Percentiles rank a stretch among this genome's conserved stretches.
phyloP scores from a whole-genome alignment of 2,888 invertebrate genomes.

The Piscicola geometra region DNA sequence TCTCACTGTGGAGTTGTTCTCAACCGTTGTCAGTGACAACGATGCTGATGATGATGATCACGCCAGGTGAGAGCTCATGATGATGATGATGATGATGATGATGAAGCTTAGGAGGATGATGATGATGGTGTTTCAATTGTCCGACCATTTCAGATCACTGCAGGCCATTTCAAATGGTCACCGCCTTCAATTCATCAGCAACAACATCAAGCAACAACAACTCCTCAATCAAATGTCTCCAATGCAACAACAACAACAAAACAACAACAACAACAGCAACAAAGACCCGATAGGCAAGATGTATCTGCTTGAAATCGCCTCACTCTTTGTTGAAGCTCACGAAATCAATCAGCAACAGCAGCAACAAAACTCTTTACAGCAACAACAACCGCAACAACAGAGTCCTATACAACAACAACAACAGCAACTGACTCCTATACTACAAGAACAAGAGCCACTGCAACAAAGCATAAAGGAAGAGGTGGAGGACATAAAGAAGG shows the following conservation, averaged over 20 bases:
- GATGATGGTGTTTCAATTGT: neutral
- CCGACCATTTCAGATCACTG: neutral
- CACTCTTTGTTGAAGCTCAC: constrained; percentile 31
- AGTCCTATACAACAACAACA: no score
- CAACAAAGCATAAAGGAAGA: no score
- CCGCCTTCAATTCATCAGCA: no score
- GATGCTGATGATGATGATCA: neutral
- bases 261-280: neutral
- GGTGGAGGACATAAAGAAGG: no score
- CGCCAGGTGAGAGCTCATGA: neutral
- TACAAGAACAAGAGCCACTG: no score
- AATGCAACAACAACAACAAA: no score
- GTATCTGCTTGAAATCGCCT: constrained; percentile 28
- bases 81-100: neutral
- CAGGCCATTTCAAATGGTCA: no score
- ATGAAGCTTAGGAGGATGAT: neutral
- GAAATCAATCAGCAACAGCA: constrained; percentile 27
- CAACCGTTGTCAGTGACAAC: constrained; percentile 12
- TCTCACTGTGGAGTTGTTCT: constrained; percentile 23
- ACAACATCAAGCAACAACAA: no score
- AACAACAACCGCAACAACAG: no score
- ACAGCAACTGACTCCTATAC: no score
- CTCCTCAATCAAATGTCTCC: no score
- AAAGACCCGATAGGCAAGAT: constrained; percentile 7
- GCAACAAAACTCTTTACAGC: no score